Evolutionary conservation across 2,888 invertebrate genomes (phyloP).

Genomic region (Rhaphigaster nebulosa): DNA sequence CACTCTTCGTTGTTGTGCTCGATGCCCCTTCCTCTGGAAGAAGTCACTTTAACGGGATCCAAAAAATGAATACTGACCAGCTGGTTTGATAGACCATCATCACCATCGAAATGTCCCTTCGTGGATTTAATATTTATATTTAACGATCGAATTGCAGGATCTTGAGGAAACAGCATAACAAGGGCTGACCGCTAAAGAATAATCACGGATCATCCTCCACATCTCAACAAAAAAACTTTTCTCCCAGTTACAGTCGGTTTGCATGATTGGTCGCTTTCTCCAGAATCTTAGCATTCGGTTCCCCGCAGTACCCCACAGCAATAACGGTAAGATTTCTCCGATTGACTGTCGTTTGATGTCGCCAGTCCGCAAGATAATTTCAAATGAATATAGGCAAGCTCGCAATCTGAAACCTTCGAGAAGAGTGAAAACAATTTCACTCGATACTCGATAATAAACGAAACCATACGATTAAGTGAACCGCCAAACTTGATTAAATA

Average conservation of each 20-base stretch:
- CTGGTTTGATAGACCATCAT: neutral
- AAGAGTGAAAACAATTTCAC: neutral
- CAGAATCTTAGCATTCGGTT: neutral
- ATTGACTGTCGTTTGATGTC: neutral
- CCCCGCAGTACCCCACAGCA: neutral
- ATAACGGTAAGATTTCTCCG: conserved; percentile 1
- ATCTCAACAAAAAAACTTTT: neutral
- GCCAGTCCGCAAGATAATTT: neutral
- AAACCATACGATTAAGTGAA: neutral
- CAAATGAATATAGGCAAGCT: neutral
- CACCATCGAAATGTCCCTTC: neutral
- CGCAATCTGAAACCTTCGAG: neutral
- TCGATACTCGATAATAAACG: neutral
- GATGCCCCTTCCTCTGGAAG: neutral
- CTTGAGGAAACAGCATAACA: neutral
- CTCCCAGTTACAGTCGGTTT: neutral
- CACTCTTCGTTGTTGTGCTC: neutral
- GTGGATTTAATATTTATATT: neutral
- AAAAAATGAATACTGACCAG: neutral
- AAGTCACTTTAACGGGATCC: neutral
- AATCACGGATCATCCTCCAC: neutral
- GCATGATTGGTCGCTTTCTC: conserved; percentile 23
- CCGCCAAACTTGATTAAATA: neutral
- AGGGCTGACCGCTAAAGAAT: neutral
- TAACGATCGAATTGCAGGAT: neutral